Percentiles rank a stretch among this genome's conserved stretches.
These are phyloP conservation scores for Seriola aureovittata DNA, from an alignment of 2,113 vertebrate species.

Conservation along the genomic window DNA sequence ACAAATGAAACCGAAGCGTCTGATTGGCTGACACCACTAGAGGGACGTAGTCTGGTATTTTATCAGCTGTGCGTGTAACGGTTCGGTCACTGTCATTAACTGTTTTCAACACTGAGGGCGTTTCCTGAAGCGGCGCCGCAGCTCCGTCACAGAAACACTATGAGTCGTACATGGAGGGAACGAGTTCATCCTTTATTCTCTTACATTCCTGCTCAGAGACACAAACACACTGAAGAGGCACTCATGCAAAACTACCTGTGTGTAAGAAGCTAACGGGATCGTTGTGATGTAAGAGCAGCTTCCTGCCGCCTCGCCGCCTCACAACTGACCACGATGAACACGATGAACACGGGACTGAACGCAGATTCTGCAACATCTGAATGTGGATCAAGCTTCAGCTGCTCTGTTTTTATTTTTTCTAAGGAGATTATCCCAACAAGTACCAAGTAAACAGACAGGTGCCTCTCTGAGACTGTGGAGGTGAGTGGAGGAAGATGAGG, in stretches of 20 bases:
- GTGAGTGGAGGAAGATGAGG: not conserved
- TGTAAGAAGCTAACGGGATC: not conserved
- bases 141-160: not conserved
- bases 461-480: not conserved
- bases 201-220: not conserved
- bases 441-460: not conserved
- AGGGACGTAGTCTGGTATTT: too few relatives aligned
- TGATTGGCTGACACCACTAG: too few relatives aligned
- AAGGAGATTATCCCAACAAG: not conserved
- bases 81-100: too few relatives aligned
- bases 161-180: not conserved
- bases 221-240: not conserved
- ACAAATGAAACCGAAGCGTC: too few relatives aligned
- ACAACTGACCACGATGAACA: not conserved
- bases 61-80: too few relatives aligned
- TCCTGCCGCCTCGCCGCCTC: not conserved
- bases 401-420: not conserved
- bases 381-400: not conserved
- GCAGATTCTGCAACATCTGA: not conserved
- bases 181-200: not conserved
- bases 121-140: too few relatives aligned
- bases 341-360: too few relatives aligned
- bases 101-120: too few relatives aligned
- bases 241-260: not conserved
- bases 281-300: not conserved